phyloP scores from a whole-genome alignment of 2,113 vertebrate genomes.

The Ochotona princeps region DNA sequence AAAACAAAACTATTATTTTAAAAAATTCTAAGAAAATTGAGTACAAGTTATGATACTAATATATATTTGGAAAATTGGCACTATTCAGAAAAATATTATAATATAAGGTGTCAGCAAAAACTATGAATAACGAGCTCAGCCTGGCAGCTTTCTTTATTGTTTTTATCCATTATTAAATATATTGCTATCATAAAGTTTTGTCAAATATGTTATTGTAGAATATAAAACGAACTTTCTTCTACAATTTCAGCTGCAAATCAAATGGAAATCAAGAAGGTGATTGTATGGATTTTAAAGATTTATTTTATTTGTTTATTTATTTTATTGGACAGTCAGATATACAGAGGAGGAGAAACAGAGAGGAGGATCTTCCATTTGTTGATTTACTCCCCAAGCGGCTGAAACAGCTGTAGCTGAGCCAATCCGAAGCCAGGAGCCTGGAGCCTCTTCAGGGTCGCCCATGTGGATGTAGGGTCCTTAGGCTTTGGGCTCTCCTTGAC shows the following conservation, averaged over 20 bases:
- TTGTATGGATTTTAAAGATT: background rate
- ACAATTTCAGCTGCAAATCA: background rate
- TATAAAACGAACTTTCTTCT: background rate
- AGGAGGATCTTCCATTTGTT: too few relatives aligned
- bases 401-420: too few relatives aligned
- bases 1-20: background rate
- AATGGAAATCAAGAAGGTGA: background rate
- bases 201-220: background rate
- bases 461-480: too few relatives aligned
- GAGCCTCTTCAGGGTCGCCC: too few relatives aligned
- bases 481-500: too few relatives aligned
- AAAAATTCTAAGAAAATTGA: background rate
- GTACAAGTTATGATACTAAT: too few relatives aligned
- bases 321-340: too few relatives aligned
- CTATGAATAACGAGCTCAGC: background rate
- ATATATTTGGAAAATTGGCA: background rate
- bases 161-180: background rate
- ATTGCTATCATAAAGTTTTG: background rate
- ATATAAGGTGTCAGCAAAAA: background rate
- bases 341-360: too few relatives aligned
- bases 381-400: too few relatives aligned
- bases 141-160: background rate
- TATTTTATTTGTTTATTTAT: too few relatives aligned
- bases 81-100: background rate
- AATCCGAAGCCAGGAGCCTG: too few relatives aligned